Percentiles rank a stretch among this genome's conserved stretches.
These are phyloP conservation scores for Hesperophylax magnus DNA, from an alignment of 1,140 invertebrate species.

Conservation along the genomic window DNA sequence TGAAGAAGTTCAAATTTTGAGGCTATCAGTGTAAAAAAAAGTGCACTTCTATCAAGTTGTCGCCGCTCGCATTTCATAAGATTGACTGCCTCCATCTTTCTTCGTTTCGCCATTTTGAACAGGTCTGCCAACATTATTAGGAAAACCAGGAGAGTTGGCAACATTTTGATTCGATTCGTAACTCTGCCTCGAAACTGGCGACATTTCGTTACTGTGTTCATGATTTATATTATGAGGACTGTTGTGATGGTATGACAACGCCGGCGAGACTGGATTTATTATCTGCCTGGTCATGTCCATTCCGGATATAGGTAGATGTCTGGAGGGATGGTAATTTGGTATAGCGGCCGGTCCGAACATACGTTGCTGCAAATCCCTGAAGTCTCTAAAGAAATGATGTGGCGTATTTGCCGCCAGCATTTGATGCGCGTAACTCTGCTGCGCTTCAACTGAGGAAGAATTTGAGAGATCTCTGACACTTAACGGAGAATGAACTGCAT, in stretches of 20 bases:
- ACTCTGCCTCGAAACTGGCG: conserved; percentile 46
- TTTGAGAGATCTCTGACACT: conserved; percentile 43
- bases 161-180: conserved; percentile 36
- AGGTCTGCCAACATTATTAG: not conserved
- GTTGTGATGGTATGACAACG: conserved; percentile 43
- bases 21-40: not conserved
- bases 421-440: conserved; percentile 34
- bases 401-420: conserved; percentile 25
- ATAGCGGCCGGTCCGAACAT: conserved; percentile 25
- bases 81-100: conserved; percentile 30
- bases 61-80: conserved; percentile 50
- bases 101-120: conserved; percentile 11
- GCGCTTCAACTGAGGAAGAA: conserved; percentile 19
- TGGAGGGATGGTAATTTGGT: conserved; percentile 35
- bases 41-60: conserved; percentile 27
- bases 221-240: conserved; percentile 27
- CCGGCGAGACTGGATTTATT: conserved; percentile 40
- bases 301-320: not conserved
- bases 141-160: not conserved
- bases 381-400: conserved; percentile 46
- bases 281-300: conserved; percentile 49
- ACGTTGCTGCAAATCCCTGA: conserved; percentile 47
- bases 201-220: conserved; percentile 24
- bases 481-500: conserved; percentile 25
- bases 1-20: not conserved